A percentile compares a stretch with the other conserved stretches of the same genome.
Evolutionary conservation across 2,113 vertebrate species (phyloP).

Genomic region (Eonycteris spelaea): DNA sequence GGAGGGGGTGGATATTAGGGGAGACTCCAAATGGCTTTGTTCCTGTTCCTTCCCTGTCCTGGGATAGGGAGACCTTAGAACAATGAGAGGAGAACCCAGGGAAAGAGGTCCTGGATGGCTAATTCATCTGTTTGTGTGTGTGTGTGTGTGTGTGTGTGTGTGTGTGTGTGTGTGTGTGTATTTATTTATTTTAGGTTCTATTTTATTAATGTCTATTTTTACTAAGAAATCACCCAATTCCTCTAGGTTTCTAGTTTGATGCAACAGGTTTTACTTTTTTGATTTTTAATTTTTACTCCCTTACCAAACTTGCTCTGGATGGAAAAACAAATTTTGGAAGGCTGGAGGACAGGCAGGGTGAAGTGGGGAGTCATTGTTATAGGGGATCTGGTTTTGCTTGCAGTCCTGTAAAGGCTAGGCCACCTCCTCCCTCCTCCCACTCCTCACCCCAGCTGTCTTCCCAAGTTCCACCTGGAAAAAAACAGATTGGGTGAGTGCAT

Average conservation of each 20-base stretch:
- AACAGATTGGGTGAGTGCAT: too few species aligned
- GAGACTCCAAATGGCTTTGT: too few species aligned
- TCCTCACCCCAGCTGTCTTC: too few species aligned
- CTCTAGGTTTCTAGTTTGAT: neutral
- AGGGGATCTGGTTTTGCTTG: too few species aligned
- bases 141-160: too few species aligned
- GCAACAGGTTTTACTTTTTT: neutral
- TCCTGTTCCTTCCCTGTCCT: neutral
- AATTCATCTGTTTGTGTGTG: neutral
- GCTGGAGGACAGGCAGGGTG: too few species aligned
- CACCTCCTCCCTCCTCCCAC: too few species aligned
- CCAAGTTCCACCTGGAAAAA: too few species aligned
- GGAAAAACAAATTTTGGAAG: too few species aligned
- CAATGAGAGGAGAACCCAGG: neutral
- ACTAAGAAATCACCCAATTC: neutral
- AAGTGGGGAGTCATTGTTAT: too few species aligned
- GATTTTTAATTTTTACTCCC: neutral
- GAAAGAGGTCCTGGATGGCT: neutral
- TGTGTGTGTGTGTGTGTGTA: too few species aligned
- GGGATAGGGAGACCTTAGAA: neutral
- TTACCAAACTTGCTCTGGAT: neutral
- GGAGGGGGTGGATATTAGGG: neutral
- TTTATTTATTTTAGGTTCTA: neutral
- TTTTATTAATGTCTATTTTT: neutral
- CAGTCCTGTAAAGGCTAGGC: too few species aligned